These are phyloP conservation scores for Lepus europaeus DNA, from an alignment of 2,113 vertebrate species.

Conservation along the genomic window DNA sequence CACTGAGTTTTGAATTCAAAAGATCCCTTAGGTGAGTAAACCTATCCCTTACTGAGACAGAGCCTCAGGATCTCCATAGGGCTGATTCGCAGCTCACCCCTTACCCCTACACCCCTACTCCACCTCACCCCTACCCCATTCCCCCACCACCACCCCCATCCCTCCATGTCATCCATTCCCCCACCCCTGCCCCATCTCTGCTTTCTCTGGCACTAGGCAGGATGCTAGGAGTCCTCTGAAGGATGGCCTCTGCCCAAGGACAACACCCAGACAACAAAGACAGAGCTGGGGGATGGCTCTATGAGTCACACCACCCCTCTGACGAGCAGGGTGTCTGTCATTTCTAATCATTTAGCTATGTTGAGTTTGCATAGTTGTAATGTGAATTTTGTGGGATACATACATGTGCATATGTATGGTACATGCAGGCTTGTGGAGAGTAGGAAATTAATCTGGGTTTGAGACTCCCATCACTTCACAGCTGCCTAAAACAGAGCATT, in stretches of 20 bases:
- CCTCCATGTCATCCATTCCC: too few relatives aligned
- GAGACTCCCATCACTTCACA: constrained; percentile 64
- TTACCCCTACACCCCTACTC: too few relatives aligned
- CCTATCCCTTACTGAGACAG: constrained; percentile 30
- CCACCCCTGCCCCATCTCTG: neutral
- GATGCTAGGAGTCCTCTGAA: constrained; percentile 60
- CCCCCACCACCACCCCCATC: too few relatives aligned
- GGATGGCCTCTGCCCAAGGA: constrained; percentile 9
- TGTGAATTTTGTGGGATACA: neutral
- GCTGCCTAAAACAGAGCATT: constrained; percentile 68
- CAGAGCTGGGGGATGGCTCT: constrained; percentile 15
- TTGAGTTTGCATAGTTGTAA: neutral
- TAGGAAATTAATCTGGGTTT: constrained; percentile 67
- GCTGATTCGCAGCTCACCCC: neutral
- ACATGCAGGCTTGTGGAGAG: neutral
- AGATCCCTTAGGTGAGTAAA: constrained; percentile 54
- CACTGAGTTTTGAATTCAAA: constrained; percentile 57
- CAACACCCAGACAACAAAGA: constrained; percentile 19
- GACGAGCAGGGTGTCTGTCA: constrained; percentile 70
- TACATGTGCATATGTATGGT: neutral
- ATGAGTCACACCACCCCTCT: constrained; percentile 54
- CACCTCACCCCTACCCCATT: too few relatives aligned
- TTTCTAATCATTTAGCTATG: constrained; percentile 49
- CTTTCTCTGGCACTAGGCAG: neutral
- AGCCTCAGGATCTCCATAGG: constrained; percentile 54